Evolutionary conservation across 37 sponge, comb jelly and placozoan species (phyloP).

Genomic region (Cladorhizidae sp.): DNA sequence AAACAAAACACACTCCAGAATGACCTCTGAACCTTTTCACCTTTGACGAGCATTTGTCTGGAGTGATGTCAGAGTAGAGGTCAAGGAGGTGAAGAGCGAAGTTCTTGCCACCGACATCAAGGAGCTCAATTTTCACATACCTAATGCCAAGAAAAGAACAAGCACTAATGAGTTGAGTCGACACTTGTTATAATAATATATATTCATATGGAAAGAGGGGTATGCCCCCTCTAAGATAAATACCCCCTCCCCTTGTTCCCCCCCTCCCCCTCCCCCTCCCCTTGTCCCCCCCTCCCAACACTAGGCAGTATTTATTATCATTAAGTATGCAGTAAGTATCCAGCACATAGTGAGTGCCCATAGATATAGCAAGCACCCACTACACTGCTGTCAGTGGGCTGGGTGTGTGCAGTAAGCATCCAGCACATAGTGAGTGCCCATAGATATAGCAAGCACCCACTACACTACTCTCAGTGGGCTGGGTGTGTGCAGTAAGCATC

Average conservation of each 20-base stretch:
- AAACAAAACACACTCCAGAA: too few relatives aligned
- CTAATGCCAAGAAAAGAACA: conserved; percentile 23
- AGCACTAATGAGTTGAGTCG: not conserved
- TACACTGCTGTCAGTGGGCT: too few relatives aligned
- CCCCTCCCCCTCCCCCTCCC: not conserved
- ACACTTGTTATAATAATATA: too few relatives aligned
- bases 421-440: too few relatives aligned
- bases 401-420: too few relatives aligned
- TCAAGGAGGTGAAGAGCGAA: conserved; percentile 50
- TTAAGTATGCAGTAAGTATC: not conserved
- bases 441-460: too few relatives aligned
- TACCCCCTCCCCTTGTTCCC: not conserved
- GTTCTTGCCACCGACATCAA: conserved; percentile 38
- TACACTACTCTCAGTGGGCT: too few relatives aligned
- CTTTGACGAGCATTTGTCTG: conserved; percentile 57
- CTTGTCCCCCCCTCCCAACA: not conserved
- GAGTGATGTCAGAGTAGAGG: conserved; percentile 40
- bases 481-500: too few relatives aligned
- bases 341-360: too few relatives aligned
- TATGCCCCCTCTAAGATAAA: too few relatives aligned
- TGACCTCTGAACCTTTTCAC: conserved; percentile 2
- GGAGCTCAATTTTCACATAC: conserved; percentile 57
- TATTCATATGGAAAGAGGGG: too few relatives aligned
- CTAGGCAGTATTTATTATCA: not conserved
- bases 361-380: too few relatives aligned